phyloP scores from a whole-genome alignment of 2,113 vertebrate species.

The Phaethon lepturus region DNA sequence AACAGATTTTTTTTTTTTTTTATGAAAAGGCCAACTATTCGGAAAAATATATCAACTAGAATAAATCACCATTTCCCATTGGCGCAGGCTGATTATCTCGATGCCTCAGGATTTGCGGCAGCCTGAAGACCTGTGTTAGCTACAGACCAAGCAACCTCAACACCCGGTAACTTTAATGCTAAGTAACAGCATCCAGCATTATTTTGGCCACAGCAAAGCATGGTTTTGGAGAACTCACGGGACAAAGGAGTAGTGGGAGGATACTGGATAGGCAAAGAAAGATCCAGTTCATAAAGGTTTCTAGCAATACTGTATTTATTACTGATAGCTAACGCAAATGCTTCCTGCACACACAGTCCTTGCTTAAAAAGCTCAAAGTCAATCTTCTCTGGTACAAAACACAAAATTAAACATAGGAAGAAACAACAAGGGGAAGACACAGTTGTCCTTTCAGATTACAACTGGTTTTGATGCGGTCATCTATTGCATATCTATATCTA shows the following conservation, averaged over 20 bases:
- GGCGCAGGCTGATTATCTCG: background rate
- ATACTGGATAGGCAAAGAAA: background rate
- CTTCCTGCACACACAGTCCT: background rate
- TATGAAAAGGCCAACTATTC: background rate
- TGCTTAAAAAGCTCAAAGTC: background rate
- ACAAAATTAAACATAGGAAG: background rate
- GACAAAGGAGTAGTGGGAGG: background rate
- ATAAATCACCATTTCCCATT: background rate
- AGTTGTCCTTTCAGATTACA: background rate
- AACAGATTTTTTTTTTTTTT: background rate
- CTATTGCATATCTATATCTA: background rate
- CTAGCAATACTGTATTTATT: background rate
- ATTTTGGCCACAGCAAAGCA: background rate
- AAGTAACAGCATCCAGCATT: background rate
- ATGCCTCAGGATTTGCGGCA: background rate
- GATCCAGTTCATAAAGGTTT: background rate
- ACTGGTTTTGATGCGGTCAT: background rate
- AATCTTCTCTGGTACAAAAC: background rate
- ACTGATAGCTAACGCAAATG: background rate
- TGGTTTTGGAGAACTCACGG: background rate
- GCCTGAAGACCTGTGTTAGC: background rate
- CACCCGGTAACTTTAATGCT: background rate
- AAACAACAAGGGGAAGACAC: background rate
- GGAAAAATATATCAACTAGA: background rate
- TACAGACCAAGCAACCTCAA: background rate